Evolutionary conservation across 2,888 invertebrate genomes (phyloP).

Genomic region (Odiellus spinosus): DNA sequence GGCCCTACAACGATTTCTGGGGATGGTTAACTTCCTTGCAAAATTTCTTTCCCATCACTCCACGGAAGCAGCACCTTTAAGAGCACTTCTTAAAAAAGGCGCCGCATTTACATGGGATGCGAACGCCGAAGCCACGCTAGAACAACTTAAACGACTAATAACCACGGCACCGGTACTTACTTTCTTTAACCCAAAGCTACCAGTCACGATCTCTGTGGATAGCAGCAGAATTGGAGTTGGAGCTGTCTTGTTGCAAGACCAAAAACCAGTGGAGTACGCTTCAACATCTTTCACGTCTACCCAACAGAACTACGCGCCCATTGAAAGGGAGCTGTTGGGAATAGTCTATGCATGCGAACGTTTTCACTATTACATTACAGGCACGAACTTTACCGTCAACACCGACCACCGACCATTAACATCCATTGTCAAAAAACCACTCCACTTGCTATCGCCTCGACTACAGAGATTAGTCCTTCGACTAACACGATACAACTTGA

Average conservation of each 20-base stretch:
- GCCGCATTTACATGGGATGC: neutral
- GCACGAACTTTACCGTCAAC: slow-evolving; percentile 21
- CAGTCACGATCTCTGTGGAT: slow-evolving; percentile 4
- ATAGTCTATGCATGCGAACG: neutral
- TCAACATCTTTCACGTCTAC: slow-evolving; percentile 5
- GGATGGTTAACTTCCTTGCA: slow-evolving; percentile 8
- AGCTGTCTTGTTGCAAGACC: slow-evolving; percentile 6
- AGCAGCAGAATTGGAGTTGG: slow-evolving; percentile 1
- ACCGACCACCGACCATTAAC: slow-evolving; percentile 30
- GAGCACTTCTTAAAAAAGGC: neutral
- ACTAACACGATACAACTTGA: slow-evolving; percentile 4
- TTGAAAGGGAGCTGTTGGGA: slow-evolving; percentile 8
- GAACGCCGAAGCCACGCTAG: slow-evolving; percentile 1
- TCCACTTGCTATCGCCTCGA: slow-evolving; percentile 26
- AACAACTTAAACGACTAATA: slow-evolving; percentile 2
- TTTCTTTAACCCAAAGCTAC: slow-evolving; percentile 4
- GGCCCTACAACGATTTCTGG: slow-evolving; percentile 11
- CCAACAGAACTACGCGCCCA: slow-evolving; percentile 7
- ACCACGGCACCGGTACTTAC: slow-evolving; percentile 4
- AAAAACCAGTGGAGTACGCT: slow-evolving; percentile 2
- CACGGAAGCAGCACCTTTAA: neutral
- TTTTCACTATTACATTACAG: neutral
- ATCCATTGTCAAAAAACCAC: slow-evolving; percentile 25
- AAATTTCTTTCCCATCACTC: slow-evolving; percentile 5
- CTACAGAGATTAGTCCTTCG: slow-evolving; percentile 26